Conservation (phyloP, 1,140 invertebrate genomes). For the Callitettix versicolor region DNA sequence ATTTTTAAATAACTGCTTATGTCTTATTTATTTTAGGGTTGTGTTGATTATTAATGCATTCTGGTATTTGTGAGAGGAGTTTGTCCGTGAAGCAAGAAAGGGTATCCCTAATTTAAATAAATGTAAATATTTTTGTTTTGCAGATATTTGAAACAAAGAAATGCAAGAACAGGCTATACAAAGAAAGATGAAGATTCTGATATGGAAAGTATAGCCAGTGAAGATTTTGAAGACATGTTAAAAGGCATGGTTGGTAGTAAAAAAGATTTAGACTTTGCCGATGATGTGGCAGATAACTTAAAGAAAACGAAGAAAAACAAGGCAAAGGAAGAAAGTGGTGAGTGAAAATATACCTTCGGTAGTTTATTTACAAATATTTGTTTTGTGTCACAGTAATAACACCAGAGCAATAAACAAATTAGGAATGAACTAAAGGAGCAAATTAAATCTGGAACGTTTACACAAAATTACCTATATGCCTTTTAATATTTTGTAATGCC, state of each 20-base stretch:
- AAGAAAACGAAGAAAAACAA: slow-evolving; percentile 28
- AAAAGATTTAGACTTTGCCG: slow-evolving; percentile 31
- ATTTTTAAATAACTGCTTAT: too few species aligned
- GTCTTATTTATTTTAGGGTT: too few species aligned
- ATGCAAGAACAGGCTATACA: slow-evolving; percentile 25
- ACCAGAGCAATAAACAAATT: too few species aligned
- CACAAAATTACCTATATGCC: too few species aligned
- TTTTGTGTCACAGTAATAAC: slow-evolving; percentile 31
- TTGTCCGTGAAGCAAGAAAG: too few species aligned
- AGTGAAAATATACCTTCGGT: slow-evolving; percentile 18
- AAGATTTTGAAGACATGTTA: slow-evolving; percentile 80
- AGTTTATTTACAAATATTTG: slow-evolving; percentile 17
- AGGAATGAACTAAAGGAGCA: too few species aligned
- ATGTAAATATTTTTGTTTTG: not conserved
- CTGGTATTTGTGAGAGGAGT: too few species aligned
- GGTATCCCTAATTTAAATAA: too few species aligned
- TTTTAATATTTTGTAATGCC: too few species aligned
- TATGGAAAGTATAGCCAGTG: slow-evolving; percentile 71
- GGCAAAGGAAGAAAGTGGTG: not conserved
- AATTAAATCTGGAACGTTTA: too few species aligned
- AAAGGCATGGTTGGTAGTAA: slow-evolving; percentile 44
- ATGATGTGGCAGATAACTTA: slow-evolving; percentile 26
- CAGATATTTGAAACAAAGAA: slow-evolving; percentile 30
- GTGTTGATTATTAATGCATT: too few species aligned
- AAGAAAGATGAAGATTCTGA: slow-evolving; percentile 43